Conservation (phyloP, 1,140 invertebrate species). For the Pinna nobilis region DNA sequence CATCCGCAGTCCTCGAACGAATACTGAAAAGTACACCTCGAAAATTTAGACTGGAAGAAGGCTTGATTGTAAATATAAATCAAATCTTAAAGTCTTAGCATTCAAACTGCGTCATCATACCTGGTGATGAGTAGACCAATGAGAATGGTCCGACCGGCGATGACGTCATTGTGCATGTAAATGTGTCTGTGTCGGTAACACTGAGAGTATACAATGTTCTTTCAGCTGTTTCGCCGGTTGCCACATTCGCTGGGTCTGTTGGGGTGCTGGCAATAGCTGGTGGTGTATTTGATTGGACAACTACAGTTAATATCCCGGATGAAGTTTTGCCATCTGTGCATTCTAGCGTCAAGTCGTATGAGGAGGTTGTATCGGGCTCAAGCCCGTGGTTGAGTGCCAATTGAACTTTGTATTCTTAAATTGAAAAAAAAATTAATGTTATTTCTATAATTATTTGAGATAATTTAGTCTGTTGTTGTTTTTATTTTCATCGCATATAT, state of each 20-base stretch:
- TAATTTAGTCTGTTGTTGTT: not conserved
- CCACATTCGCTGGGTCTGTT: not conserved
- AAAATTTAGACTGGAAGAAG: too few species aligned
- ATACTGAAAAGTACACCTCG: too few species aligned
- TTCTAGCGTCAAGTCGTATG: slow-evolving; percentile 12
- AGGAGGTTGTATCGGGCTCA: not conserved
- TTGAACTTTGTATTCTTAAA: slow-evolving; percentile 21
- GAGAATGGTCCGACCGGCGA: not conserved
- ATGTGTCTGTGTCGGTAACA: slow-evolving; percentile 24
- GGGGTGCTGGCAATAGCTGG: slow-evolving; percentile 26
- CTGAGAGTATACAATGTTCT: slow-evolving; percentile 1
- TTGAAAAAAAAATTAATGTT: not conserved
- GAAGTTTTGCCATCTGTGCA: slow-evolving; percentile 20
- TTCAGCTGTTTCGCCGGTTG: not conserved
- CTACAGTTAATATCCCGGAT: slow-evolving; percentile 3
- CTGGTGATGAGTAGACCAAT: not conserved
- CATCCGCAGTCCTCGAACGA: too few species aligned
- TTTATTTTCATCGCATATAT: not conserved
- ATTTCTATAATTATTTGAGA: too few species aligned
- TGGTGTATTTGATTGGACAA: slow-evolving; percentile 16
- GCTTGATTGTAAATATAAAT: too few species aligned
- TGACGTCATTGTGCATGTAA: slow-evolving; percentile 11
- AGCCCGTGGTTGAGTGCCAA: slow-evolving; percentile 4
- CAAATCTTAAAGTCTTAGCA: too few species aligned
- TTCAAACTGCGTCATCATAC: too few species aligned